Base-by-base conservation (phyloP, 2,888 invertebrate species). In the Oasisia sp. region DNA sequence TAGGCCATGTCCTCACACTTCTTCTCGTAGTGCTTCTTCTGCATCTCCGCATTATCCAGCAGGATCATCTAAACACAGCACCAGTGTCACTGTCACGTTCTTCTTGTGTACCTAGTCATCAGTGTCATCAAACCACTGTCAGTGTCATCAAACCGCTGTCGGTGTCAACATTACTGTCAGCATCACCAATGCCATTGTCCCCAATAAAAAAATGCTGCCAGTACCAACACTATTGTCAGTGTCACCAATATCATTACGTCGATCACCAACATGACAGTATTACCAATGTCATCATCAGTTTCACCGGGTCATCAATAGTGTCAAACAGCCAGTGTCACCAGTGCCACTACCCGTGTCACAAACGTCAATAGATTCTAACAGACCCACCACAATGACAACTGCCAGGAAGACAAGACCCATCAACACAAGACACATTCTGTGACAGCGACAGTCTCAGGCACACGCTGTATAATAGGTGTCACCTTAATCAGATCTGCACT, bases 11-110 rank as follows among this genome's bases (percentile, higher is more conserved):
- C 98, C 92, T 98, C 97, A 93, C 98, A 97, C 32, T 92, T 93
- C 95, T 97, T 97, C 93, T 98, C 97, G 93, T 98, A 97, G 95
- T 98, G 97, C 94, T 98, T 98, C 94, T 97, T 97, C 95, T 98
- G 97, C 92, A 98, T 97, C 92, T 98, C 98, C 92, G 98, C 98
- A 93, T 98, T 97, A 96, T 98, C 98, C 96, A 98, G 97, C 95
- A 98, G 98, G 95, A 98, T 98, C 95, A 98, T 97, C 98, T 98
- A 96, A 38, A 89, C 92, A 32, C 90, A 92, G 4, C 14, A 19
- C 27, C 27, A 74, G 74, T 74, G 74, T 74, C 74, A 74, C 27
- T 27, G 27, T 58, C 32, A 12, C 32, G 91, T 27, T 27, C 27
- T 38, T 38, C 38, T 38, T 38, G 38, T 38, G 38, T 38, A 38